These are phyloP conservation scores for Crocuta crocuta DNA, from an alignment of 2,113 vertebrate species.

Conservation along the genomic window DNA sequence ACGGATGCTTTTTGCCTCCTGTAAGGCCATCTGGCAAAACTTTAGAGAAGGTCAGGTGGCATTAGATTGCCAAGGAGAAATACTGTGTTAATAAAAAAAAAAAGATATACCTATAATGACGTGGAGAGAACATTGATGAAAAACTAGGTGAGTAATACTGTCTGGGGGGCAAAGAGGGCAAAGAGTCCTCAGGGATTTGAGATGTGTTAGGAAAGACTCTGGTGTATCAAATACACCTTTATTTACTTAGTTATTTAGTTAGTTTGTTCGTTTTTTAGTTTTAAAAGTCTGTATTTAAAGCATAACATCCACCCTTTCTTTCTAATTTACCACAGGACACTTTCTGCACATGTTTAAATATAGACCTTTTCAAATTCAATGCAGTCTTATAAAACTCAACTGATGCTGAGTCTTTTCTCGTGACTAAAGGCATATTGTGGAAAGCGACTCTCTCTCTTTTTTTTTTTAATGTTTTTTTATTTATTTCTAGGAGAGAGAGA, in stretches of 20 bases:
- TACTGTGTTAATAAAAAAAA: neutral
- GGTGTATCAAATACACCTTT: neutral
- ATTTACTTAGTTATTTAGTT: no score
- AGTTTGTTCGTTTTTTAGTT: neutral
- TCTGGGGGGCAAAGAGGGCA: neutral
- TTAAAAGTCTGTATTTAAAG: neutral
- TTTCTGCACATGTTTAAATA: conserved; percentile 5
- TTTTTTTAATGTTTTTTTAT: no score
- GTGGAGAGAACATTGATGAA: neutral
- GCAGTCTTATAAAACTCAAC: neutral
- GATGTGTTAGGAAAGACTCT: neutral
- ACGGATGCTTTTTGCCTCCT: neutral
- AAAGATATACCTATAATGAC: neutral
- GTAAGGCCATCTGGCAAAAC: neutral
- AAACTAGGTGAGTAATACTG: neutral
- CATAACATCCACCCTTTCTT: neutral
- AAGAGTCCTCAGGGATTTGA: neutral
- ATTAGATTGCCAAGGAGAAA: neutral
- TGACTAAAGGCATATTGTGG: neutral
- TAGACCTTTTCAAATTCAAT: neutral
- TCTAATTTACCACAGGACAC: neutral
- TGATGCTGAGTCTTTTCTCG: neutral
- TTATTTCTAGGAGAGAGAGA: no score
- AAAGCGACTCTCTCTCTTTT: neutral
- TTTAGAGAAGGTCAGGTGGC: conserved; percentile 27